A percentile compares a stretch with the other conserved stretches of the same genome.
Conservation (phyloP, 1,140 invertebrate species). For the Melitaea cinxia region DNA sequence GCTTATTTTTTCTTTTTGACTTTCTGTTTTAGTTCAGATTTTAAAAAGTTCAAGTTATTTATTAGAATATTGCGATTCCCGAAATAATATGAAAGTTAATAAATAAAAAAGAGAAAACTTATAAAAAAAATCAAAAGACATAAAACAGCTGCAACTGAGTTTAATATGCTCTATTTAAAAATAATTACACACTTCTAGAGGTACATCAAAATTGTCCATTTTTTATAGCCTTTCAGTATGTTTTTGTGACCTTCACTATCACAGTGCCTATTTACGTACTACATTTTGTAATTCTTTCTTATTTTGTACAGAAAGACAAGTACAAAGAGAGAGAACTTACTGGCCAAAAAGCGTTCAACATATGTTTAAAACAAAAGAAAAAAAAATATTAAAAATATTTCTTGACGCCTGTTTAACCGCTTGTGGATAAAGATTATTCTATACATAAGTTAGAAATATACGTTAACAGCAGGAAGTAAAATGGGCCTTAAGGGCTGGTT, state of each 20-base stretch:
- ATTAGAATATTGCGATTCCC: too few species aligned
- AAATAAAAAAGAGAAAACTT: neutral
- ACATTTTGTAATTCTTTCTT: neutral
- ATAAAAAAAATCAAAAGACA: constrained; percentile 9
- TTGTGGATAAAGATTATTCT: too few species aligned
- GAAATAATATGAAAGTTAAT: too few species aligned
- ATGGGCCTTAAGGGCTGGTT: too few species aligned
- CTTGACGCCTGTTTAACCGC: neutral
- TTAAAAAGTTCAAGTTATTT: too few species aligned
- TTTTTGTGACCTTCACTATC: neutral
- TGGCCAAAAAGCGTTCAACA: neutral
- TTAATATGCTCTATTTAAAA: constrained; percentile 19
- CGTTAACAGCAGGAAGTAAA: too few species aligned
- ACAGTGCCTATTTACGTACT: neutral
- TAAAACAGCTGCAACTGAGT: constrained; percentile 21
- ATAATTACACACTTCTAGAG: neutral
- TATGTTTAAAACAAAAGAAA: neutral
- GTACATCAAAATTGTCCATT: constrained; percentile 1
- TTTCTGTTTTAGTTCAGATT: too few species aligned
- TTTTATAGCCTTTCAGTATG: neutral
- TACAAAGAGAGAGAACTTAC: neutral
- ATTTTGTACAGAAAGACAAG: neutral
- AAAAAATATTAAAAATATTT: neutral
- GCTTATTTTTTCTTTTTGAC: too few species aligned
- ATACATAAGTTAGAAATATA: too few species aligned